Evolutionary conservation across 2,888 invertebrate genomes (phyloP), one percentile per base, ranked within the genome.

Genomic region (Halocaridina rubra): DNA sequence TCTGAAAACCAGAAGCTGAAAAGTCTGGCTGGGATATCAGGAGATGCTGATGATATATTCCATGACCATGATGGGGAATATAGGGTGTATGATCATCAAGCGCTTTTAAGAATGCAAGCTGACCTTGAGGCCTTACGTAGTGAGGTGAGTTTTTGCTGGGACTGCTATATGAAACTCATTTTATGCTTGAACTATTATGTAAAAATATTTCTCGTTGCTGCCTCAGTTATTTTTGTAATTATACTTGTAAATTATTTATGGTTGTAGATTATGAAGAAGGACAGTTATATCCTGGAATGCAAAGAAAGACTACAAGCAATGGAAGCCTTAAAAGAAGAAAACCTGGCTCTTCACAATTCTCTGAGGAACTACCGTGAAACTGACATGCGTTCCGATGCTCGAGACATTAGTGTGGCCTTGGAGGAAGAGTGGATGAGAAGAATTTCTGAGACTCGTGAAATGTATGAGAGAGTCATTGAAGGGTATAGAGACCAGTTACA

Each of bases 381-480:
- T n/a, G 32, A 53, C 69, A 69, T 29, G n/a, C 53, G 19, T 16
- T 19, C 53, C 19, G 53, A 53, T 33, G 61, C 61, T 16, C 22
- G 30, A 13, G 29, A 10, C 16, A 67, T 53, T 4, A 53, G 46
- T 19, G 39, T 78, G 5, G 57, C 59, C 19, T 32, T 80, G 19
- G 86, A 86, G 61, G 80, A 86, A 30, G 82, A 84, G 76, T 86
- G 86, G 86, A 79, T 82, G 33, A 75, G 71, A 27, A 69, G 82
- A 30, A 29, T 86, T 13, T 64, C 27, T 22, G 78, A 82, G 39
- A 86, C 77, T 13, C 78, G 72, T 8, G 75, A 79, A 8, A 82
- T 84, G 74, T 86, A 86, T 30, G 86, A 86, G 19, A 69, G 59
- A 32, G 86, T 76, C 22, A 80, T 86, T 30, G 79, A 82, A 32